Conservation (phyloP, 2,113 vertebrate genomes). For the Rutilus rutilus region DNA sequence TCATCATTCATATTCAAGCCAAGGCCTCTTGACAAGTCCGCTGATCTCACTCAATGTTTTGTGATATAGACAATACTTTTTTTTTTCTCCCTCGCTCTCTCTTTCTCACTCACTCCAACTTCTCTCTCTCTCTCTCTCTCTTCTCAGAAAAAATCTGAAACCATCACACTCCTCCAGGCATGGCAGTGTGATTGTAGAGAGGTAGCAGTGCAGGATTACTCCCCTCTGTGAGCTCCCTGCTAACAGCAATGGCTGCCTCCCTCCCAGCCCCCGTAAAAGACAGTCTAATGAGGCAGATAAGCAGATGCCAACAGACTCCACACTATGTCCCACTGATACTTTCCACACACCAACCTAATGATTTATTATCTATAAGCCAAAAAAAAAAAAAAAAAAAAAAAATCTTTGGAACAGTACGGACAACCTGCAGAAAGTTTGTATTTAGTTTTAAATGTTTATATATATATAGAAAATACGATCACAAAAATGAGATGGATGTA, state of each 20-base stretch:
- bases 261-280: constrained; percentile 58
- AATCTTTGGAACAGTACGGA: constrained; percentile 26
- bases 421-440: constrained; percentile 33
- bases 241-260: constrained; percentile 55
- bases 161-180: constrained; percentile 74
- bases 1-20: constrained; percentile 86
- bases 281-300: constrained; percentile 60
- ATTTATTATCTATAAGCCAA: constrained; percentile 55
- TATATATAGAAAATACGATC: not conserved
- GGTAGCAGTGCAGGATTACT: constrained; percentile 70
- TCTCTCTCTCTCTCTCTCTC: constrained; percentile 54
- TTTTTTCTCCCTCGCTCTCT: constrained; percentile 27
- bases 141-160: constrained; percentile 75
- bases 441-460: not conserved
- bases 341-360: constrained; percentile 39
- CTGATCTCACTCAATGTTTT: constrained; percentile 85
- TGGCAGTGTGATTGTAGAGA: constrained; percentile 70
- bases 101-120: constrained; percentile 26
- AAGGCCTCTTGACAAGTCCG: constrained; percentile 83
- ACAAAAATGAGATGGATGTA: not conserved
- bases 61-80: constrained; percentile 81
- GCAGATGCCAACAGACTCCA: constrained; percentile 51
- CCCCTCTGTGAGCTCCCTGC: constrained; percentile 65
- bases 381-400: not conserved
- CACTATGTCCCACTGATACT: constrained; percentile 48